A percentile compares a stretch with the other conserved stretches of the same genome.
Conservation (phyloP, 2,888 invertebrate genomes). For the Opisthograptis luteolata region DNA sequence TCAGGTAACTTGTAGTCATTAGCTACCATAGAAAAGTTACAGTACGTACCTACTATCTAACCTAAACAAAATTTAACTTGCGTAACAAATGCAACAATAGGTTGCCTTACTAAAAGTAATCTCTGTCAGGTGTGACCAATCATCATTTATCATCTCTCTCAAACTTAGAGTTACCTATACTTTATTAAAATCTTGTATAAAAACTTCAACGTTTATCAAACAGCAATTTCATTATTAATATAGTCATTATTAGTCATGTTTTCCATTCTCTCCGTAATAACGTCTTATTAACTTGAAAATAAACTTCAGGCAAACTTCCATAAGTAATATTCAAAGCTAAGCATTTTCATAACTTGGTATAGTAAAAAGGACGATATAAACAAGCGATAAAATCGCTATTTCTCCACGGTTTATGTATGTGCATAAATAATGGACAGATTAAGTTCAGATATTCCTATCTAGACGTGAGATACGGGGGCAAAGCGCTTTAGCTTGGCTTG, state of each 20-base stretch:
- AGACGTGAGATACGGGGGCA: slow-evolving; percentile 19
- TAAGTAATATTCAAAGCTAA: slow-evolving; percentile 12
- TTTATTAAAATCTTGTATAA: no score
- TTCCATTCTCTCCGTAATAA: neutral
- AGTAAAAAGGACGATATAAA: slow-evolving; percentile 23
- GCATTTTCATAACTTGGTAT: slow-evolving; percentile 27
- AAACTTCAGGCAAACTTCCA: slow-evolving; percentile 17
- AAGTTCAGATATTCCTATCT: slow-evolving; percentile 27
- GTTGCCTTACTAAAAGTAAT: no score
- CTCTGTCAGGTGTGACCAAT: no score
- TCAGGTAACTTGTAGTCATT: no score
- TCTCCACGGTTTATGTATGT: slow-evolving; percentile 32
- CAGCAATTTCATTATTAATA: no score
- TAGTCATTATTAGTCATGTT: neutral
- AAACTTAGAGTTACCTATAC: no score
- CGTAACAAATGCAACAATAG: no score
- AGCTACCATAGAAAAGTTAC: no score
- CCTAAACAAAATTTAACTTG: no score
- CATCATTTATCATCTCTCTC: no score
- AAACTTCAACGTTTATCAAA: neutral
- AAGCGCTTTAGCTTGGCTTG: neutral
- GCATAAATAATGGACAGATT: slow-evolving; percentile 36
- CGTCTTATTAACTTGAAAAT: slow-evolving; percentile 15
- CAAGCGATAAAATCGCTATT: slow-evolving; percentile 21
- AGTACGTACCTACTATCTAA: no score